Percentiles rank a stretch among this genome's conserved stretches.
Evolutionary conservation across 2,888 invertebrate species (phyloP).

Genomic region (Melanophora roralis): DNA sequence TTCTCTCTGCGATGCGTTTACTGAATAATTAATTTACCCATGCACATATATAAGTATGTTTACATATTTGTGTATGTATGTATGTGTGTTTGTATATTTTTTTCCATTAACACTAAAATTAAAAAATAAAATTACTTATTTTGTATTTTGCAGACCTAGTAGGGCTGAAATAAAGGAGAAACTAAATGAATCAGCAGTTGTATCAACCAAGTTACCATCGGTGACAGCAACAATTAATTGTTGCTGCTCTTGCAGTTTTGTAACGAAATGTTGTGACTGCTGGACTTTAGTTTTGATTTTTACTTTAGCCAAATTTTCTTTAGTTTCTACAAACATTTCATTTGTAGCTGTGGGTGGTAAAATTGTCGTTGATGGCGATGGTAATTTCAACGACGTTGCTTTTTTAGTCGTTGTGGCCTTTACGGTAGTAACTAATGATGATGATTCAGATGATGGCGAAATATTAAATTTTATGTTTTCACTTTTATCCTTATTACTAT

Average conservation of each 20-base stretch:
- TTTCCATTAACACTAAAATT: conserved; percentile 22
- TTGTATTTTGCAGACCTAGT: conserved; percentile 71
- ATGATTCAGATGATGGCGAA: neutral
- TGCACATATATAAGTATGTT: too few species aligned
- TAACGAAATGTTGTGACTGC: neutral
- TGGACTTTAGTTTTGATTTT: neutral
- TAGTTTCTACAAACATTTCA: conserved; percentile 54
- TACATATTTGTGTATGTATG: too few species aligned
- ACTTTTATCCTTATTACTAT: conserved; percentile 3
- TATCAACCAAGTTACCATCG: conserved; percentile 38
- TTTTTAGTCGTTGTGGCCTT: neutral
- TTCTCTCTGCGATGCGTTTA: too few species aligned
- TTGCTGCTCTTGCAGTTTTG: conserved; percentile 1
- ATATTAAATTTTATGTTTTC: conserved; percentile 24
- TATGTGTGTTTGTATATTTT: too few species aligned
- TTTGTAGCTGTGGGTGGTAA: conserved; percentile 39
- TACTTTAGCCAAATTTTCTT: conserved; percentile 2
- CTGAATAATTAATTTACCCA: too few species aligned
- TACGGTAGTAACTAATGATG: neutral
- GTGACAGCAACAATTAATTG: conserved; percentile 6
- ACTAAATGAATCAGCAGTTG: conserved; percentile 69
- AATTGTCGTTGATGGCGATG: neutral
- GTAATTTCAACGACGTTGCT: neutral
- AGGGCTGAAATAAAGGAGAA: conserved; percentile 74
- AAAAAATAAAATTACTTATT: conserved; percentile 54